Evolutionary conservation across 2,888 invertebrate species (phyloP), one percentile per base, ranked within the genome.

Genomic region (Cryptocheilus praepositus): DNA sequence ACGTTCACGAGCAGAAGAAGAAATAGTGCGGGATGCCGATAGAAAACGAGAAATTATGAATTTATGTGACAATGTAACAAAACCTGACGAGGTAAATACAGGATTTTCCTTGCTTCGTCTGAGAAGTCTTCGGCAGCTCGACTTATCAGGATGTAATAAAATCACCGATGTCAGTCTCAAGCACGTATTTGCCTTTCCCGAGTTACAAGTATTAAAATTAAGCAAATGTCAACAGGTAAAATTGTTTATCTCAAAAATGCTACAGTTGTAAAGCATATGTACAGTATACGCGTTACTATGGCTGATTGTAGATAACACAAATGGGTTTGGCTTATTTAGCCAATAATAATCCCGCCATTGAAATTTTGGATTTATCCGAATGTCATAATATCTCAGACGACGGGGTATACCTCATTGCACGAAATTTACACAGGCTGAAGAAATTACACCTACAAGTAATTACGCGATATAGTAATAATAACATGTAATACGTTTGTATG

Each of bases 101-200:
- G 79, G 81, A 43, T 84, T 77, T 61, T 82, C 83, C 3, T 60
- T 83, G 45, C 73, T 71, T 7, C 65, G 84, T 5, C 71, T 85
- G 15, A 91, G 89, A 72, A 89, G 90, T 0, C 89, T 95, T 1
- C 89, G 88, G 67, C 89, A 91, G 56, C 88, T 95, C 5, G 92
- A 94, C 83, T 89, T 95, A 16, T 91, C 92, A 67, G 92, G 92
- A 0, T 95, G 95, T 83, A 93, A 92, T 74, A 92, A 91, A 85
- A 92, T 95, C 61, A 93, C 94, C 18, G 94, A 95, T 86, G 92
- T 93, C 0, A 93, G 94, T 71, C 84, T 95, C 11, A 93, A 91
- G 70, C 92, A 93, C 79, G 92, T 93, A 46, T 91, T 95, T 71
- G 91, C 91, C 69, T 94, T 94, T 81, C 90, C 90, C 58, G 94